Evolutionary conservation across 2,888 invertebrate species (phyloP), one percentile per base, ranked within the genome.

Genomic region (Lutraria lutraria): DNA sequence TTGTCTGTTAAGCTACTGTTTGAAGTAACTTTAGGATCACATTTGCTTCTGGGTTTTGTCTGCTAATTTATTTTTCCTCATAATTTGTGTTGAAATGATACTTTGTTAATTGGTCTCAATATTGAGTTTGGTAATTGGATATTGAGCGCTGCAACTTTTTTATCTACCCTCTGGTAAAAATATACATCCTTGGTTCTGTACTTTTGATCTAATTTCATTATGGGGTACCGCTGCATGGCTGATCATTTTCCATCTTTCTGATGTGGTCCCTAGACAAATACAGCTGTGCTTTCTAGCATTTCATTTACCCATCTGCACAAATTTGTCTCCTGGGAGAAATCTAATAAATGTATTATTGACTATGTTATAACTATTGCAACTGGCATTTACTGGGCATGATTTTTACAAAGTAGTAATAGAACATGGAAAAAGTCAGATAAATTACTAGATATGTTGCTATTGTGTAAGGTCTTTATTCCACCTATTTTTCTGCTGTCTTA

Each of bases 331-430:
- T 25, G n/a, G 63, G 63, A 68, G 25, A n/a, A 25, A 68, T 68
- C n/a, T 25, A 13, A 25, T 25, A 1, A 25, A 25, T 68, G 25
- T 25, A 68, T 68, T 68, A 68, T 68, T 68, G 63, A 68, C 63
- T 25, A 68, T n/a, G 25, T 43, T 25, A 68, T 68, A 68, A 68
- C 63, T 25, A 25, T 68, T 68, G 25, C 25, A 25, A 25, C n/a
- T 68, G 63, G 25, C 63, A 68, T 68, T 68, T 68, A 68, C 63
- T 68, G 63, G 25, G 63, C 63, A n/a, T 25, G n/a, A 8, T 68
- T 63, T 63, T 63, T 63, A 25, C 63, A 68, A 68, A 68, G 63
- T 68, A 68, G n/a, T 68, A 1, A 68, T 68, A 68, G 13, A 25
- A 68, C 25, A 25, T 25, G 12, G 63, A 13, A 68, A 68, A 68